phyloP scores from a whole-genome alignment of 1,140 invertebrate genomes.

The Medauroidea extradentata region DNA sequence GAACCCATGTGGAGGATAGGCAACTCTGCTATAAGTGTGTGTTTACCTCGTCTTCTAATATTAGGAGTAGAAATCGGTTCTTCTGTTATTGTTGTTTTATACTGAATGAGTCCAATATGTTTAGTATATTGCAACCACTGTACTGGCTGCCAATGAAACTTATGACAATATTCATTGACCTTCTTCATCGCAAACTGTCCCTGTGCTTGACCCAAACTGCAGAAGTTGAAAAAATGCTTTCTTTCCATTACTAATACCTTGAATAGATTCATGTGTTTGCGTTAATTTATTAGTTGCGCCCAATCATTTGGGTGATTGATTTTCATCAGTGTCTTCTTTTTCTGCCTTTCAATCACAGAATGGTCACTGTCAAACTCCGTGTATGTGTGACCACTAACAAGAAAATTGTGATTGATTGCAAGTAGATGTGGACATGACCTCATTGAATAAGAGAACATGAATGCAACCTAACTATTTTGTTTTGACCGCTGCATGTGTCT shows the following conservation, averaged over 20 bases:
- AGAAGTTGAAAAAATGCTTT: no score
- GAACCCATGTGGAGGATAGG: no score
- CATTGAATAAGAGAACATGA: slow-evolving; percentile 37
- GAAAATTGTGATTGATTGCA: slow-evolving; percentile 14
- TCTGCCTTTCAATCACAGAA: slow-evolving; percentile 11
- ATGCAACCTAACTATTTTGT: slow-evolving; percentile 22
- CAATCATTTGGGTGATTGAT: slow-evolving; percentile 5
- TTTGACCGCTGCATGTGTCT: slow-evolving; percentile 28
- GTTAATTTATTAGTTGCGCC: neutral
- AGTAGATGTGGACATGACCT: slow-evolving; percentile 35
- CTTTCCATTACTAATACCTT: neutral
- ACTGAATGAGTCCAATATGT: no score
- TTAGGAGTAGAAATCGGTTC: no score
- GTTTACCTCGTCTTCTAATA: no score
- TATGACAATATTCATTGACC: no score
- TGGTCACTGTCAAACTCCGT: slow-evolving; percentile 31
- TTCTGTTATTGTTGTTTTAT: no score
- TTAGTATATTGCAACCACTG: no score
- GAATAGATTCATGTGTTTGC: neutral
- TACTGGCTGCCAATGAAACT: no score
- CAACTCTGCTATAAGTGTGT: no score
- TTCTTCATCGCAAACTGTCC: no score
- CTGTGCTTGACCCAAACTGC: no score
- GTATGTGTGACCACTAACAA: slow-evolving; percentile 30
- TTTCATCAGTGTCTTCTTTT: slow-evolving; percentile 6